Evolutionary conservation across 2,113 vertebrate genomes (phyloP).

Genomic region (Strix aluco): DNA sequence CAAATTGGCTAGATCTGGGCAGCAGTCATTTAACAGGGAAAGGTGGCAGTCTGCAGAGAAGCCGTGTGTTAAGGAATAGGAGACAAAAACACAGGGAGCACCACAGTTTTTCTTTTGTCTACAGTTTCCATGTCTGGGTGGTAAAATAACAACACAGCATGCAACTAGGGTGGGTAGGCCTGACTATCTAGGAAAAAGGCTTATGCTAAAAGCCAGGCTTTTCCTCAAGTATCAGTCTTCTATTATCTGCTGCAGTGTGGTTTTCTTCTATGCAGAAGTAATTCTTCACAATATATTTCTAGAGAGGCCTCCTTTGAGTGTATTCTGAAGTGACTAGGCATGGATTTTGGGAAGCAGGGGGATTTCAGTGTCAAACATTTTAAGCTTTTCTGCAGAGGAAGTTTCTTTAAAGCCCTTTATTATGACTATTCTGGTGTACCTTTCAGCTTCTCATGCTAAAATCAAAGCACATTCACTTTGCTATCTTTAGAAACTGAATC

Average conservation of each 20-base stretch:
- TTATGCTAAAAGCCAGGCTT: background rate
- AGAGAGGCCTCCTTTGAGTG: constrained; percentile 3
- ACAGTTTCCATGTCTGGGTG: background rate
- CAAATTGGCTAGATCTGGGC: background rate
- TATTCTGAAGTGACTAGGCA: constrained; percentile 1
- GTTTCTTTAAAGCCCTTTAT: constrained; percentile 30
- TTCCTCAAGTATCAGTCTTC: background rate
- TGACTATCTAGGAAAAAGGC: background rate
- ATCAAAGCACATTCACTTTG: constrained; percentile 34
- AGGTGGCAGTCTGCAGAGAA: background rate
- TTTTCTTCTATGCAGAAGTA: background rate
- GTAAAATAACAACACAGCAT: background rate
- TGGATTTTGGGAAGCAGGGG: constrained; percentile 17
- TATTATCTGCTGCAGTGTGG: background rate
- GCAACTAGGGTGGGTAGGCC: background rate
- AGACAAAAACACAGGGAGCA: background rate
- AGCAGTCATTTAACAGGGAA: background rate
- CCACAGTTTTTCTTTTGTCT: background rate
- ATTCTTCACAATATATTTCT: background rate
- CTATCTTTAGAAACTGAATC: constrained; percentile 23
- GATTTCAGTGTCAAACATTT: constrained; percentile 39
- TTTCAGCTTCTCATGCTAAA: constrained; percentile 41
- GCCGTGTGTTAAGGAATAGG: background rate
- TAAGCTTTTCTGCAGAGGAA: constrained; percentile 25
- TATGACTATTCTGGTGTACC: constrained; percentile 10